Base-by-base conservation (phyloP, 2,888 invertebrate genomes). In the Hetaerina titia region DNA sequence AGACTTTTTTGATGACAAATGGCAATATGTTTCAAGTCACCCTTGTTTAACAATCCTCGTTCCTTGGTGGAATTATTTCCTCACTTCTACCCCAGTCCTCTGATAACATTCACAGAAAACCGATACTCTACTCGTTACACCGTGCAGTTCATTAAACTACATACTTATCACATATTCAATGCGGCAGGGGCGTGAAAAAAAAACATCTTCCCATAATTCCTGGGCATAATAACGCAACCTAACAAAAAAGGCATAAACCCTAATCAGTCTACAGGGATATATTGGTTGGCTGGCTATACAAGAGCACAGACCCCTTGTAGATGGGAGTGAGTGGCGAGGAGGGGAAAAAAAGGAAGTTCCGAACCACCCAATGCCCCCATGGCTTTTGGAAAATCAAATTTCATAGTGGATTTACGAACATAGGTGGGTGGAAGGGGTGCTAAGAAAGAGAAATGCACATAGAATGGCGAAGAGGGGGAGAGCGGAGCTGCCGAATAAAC, bases 341-440 rank as follows among this genome's bases (percentile, higher is more conserved):
- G 69, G 69, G 22, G 8, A 81, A 81, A 81, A 81, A 31, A n/a
- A 81, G 25, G 31, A 81, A 31, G 1, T 15, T 81, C 81, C 11
- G 25, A 81, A 81, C 81, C 22, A 81, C 25, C 81, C 22, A 31
- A 19, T 81, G 25, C 81, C 81, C 81, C 8, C 81, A 25, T 31
- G 13, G 81, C 31, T 31, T 81, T 81, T 81, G 31, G 81, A 81
- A 81, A 81, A 81, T 81, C 81, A 81, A 81, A 31, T 81, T 81
- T 81, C 81, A 81, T 13, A 13, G 81, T n/a, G 31, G 81, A 81
- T 81, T 81, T 13, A 81, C 81, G 81, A 31, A 45, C 45, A 45
- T 45, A 60, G 60, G 81, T 13, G 11, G 81, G 25, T 45, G 25
- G 81, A 9, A 22, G 31, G 81, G 31, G 25, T 81, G 4, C 31